Evolutionary conservation across 2,113 vertebrate genomes (phyloP), one percentile per base, ranked within the genome.

Genomic region (Cyphomyrus discorhynchus): DNA sequence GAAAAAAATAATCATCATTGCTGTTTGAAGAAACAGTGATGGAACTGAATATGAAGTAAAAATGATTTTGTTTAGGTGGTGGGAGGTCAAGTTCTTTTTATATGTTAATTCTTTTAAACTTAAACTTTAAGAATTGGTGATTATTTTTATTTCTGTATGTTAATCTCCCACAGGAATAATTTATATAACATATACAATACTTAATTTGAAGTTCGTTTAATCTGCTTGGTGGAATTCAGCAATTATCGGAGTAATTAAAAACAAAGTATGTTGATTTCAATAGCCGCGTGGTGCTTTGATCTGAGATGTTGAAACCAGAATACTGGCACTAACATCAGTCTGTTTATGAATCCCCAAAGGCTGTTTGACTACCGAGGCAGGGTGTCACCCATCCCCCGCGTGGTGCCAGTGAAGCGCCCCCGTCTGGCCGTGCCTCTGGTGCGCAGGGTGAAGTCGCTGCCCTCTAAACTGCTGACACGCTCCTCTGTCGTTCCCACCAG

Each of bases 351-450:
- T 49, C 0, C 90, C 83, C 90, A 39, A 70, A 99, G 98, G 95
- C 96, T 98, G 91, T 98, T 98, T 1, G 97, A 98, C 91, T 98
- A 96, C 90, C 95, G 96, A 49, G 96, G 97, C 88, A 93, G 97
- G 50, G 96, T 97, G 47, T 98, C 97, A 0, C 96, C 96, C 0
- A 95, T 95, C 80, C 97, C 97, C 53, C 95, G 97, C 49, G 96
- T 96, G 66, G 96, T 97, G 45, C 97, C 98, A 0, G 95, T 97
- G 91, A 98, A 98, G 93, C 96, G 97, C 82, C 96, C 97, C 0
- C 95, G 97, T 31, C 96, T 97, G 92, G 95, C 96, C 2, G 94
- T 98, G n/a, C 97, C 98, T 0, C 94, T 98, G 4, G 97, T 98
- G 11, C 96, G 97, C n/a, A 96, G 97, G 2, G 97, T 98, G 92